Evolutionary conservation across 2,888 invertebrate genomes (phyloP).

Genomic region (Ichneumoninae sp.): DNA sequence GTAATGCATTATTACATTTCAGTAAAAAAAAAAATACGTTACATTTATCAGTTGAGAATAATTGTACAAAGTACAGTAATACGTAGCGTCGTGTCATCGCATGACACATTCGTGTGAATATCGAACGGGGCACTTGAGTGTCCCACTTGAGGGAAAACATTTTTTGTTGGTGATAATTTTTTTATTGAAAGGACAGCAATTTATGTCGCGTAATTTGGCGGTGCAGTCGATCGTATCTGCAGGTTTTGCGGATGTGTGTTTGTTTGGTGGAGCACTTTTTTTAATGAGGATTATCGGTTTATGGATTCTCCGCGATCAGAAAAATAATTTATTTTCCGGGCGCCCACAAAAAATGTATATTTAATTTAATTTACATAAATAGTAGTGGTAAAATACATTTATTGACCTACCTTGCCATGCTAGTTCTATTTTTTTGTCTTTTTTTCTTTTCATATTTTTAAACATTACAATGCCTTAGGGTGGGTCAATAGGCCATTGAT

Average conservation of each 20-base stretch:
- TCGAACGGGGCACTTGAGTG: slow-evolving; percentile 3
- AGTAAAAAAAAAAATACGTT: slow-evolving; percentile 20
- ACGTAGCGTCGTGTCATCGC: neutral
- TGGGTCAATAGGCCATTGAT: no score
- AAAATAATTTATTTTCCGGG: no score
- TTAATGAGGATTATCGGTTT: neutral
- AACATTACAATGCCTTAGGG: no score
- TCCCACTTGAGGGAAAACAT: neutral
- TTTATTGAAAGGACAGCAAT: slow-evolving; percentile 16
- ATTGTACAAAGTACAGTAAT: slow-evolving; percentile 15
- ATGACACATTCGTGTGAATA: neutral
- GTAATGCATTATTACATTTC: neutral
- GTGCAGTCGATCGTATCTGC: slow-evolving; percentile 15
- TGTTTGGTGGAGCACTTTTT: neutral
- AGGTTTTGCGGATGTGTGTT: neutral
- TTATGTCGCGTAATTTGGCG: neutral
- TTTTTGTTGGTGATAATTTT: neutral
- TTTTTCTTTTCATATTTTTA: no score
- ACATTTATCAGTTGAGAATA: slow-evolving; percentile 14
- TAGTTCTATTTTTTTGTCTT: no score
- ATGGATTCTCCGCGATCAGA: neutral
- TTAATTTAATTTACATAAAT: no score
- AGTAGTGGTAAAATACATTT: no score
- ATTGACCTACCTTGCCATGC: no score
- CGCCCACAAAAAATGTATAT: no score